Evolutionary conservation across 1,140 invertebrate species (phyloP).

Genomic region (Pseudachorutes palmiensis): DNA sequence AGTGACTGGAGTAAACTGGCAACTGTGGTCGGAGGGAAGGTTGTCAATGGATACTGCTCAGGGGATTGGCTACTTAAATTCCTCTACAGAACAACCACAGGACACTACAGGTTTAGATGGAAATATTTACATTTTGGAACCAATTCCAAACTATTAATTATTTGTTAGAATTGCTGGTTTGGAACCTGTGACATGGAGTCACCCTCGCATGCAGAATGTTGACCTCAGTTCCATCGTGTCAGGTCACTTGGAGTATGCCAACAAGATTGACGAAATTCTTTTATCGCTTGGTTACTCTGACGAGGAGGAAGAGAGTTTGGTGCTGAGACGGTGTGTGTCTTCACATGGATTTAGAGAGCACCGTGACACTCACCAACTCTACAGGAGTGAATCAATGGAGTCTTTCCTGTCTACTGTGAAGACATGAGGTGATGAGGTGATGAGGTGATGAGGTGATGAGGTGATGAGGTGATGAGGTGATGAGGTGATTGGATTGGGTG

Average conservation of each 20-base stretch:
- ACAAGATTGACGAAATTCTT: constrained; percentile 52
- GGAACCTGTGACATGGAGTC: constrained; percentile 49
- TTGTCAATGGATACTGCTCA: constrained; percentile 60
- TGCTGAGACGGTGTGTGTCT: constrained; percentile 23
- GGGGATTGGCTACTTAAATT: constrained; percentile 62
- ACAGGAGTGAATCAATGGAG: constrained; percentile 28
- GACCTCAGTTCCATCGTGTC: constrained; percentile 53
- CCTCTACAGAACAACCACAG: constrained; percentile 55
- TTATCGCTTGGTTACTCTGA: constrained; percentile 31
- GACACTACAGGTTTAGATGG: constrained; percentile 38
- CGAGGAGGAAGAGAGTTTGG: constrained; percentile 3
- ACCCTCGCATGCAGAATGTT: constrained; percentile 53
- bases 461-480: no score
- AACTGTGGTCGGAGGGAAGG: constrained; percentile 54
- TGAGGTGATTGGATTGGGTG: no score
- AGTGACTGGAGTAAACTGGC: constrained; percentile 51
- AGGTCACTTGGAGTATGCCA: constrained; percentile 56
- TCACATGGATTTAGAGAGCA: constrained; percentile 24
- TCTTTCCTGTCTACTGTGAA: constrained; percentile 19
- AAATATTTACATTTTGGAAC: not conserved
- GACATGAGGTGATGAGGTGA: no score
- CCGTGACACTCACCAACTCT: constrained; percentile 6
- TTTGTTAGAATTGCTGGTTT: constrained; percentile 54
- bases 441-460: no score
- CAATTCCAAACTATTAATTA: constrained; percentile 21